Percentiles rank a stretch among this genome's conserved stretches.
phyloP scores from a whole-genome alignment of 2,888 invertebrate genomes.

The Sarcophaga carnaria region DNA sequence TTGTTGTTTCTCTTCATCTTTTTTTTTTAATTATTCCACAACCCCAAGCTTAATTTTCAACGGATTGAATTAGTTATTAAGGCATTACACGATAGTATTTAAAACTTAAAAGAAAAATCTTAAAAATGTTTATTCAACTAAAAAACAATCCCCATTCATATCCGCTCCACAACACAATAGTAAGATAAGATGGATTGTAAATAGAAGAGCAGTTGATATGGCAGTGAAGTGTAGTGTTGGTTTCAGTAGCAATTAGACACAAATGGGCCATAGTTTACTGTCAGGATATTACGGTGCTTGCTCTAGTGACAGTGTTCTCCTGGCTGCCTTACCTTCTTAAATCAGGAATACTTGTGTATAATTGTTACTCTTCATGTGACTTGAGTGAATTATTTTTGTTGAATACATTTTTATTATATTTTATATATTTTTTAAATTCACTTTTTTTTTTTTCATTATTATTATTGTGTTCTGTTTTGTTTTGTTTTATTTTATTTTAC shows the following conservation, averaged over 20 bases:
- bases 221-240: no score
- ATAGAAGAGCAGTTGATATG: no score
- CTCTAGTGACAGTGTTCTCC: not conserved
- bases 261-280: not conserved
- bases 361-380: slow-evolving; percentile 43
- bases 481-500: not conserved
- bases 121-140: slow-evolving; percentile 36
- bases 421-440: no score
- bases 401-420: not conserved
- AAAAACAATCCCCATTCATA: not conserved
- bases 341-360: slow-evolving; percentile 14
- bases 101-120: not conserved
- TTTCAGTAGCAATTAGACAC: no score
- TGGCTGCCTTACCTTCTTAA: slow-evolving; percentile 20
- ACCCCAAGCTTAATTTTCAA: not conserved
- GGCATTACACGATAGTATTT: not conserved
- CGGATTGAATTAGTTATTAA: slow-evolving; percentile 19
- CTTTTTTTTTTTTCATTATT: no score
- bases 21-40: not conserved
- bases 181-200: not conserved
- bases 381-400: slow-evolving; percentile 21
- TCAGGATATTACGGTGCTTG: not conserved
- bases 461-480: not conserved
- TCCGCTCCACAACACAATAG: not conserved
- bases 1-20: not conserved